Evolutionary conservation across 2,797 vertebrate species (phyloP).

Genomic region (Melanotaenia maccullochi): DNA sequence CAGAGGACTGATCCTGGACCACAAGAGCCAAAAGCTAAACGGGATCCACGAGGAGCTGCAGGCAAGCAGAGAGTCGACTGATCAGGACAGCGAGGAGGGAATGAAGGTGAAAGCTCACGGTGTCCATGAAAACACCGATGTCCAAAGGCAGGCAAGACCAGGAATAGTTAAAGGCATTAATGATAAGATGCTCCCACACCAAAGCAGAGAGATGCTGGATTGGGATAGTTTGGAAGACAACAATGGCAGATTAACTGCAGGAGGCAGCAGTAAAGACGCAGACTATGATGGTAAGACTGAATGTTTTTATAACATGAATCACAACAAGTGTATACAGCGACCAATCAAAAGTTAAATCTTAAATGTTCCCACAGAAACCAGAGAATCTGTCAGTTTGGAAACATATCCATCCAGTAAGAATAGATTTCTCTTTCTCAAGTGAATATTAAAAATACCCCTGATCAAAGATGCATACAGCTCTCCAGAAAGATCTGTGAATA

Average conservation of each 20-base stretch:
- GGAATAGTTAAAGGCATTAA: conserved; percentile 18
- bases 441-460: neutral
- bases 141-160: conserved; percentile 31
- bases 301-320: neutral
- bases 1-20: conserved; percentile 18
- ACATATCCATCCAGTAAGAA: conserved; percentile 47
- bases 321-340: neutral
- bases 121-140: conserved; percentile 1
- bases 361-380: conserved; percentile 56
- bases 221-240: conserved; percentile 63
- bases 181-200: conserved; percentile 6
- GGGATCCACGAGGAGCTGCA: conserved; percentile 5
- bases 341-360: conserved; percentile 8
- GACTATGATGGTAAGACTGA: conserved; percentile 56
- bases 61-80: conserved; percentile 18
- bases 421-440: neutral
- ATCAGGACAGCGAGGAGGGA: conserved; percentile 42
- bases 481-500: neutral
- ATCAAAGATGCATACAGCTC: neutral
- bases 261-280: conserved; percentile 39
- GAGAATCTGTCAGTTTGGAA: conserved; percentile 60
- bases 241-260: conserved; percentile 37
- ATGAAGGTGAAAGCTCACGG: neutral
- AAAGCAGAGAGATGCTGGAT: conserved; percentile 46
- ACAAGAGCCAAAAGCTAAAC: conserved; percentile 32